Evolutionary conservation across 1,140 invertebrate species (phyloP), one percentile per base, ranked within the genome.

Genomic region (Cotesia chilonis): DNA sequence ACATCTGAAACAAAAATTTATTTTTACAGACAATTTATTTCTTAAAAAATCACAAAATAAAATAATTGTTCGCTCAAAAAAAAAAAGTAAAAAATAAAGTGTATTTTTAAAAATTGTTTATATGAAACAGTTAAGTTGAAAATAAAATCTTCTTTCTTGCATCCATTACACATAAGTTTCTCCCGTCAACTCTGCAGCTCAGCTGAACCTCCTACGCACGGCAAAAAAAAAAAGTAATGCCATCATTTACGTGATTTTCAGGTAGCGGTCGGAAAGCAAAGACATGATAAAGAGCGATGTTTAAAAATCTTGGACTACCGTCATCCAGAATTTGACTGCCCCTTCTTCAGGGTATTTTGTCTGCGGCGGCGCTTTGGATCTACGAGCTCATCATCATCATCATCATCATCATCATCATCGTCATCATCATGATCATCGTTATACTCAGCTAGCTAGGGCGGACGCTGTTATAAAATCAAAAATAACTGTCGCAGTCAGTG

Each of bases 401-500:
- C 14, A 14, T 14, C 71, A 38, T 61, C 28, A 37, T 65, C 68
- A 12, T 28, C 28, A 28, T 28, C 28, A 28, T 28, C 28, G 28
- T 28, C 28, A 28, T 28, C 28, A 28, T 64, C 71, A 38, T 61
- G 17, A 37, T 65, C 41, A 47, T 47, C 4, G 10, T 47, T 47
- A 47, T 47, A 47, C 41, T 47, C 41, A 47, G 41, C 41, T 47
- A 47, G 70, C 52, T 59, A 60, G 63, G 64, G 52, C 65, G 72
- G 76, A 60, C 71, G 73, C 66, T 79, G 75, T 79, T 75, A 74
- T 78, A 81, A 79, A 82, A 79, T 82, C 81, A 81, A 82, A 82
- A 81, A 82, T 81, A 82, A 80, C 77, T 73, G 70, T 60, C 60
- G 79, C 81, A 87, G 86, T 87, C 80, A 87, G 86, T 85, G 84